These are phyloP conservation scores for Orientallactaga sibirica DNA, from an alignment of 2,797 vertebrate species.

Conservation along the genomic window DNA sequence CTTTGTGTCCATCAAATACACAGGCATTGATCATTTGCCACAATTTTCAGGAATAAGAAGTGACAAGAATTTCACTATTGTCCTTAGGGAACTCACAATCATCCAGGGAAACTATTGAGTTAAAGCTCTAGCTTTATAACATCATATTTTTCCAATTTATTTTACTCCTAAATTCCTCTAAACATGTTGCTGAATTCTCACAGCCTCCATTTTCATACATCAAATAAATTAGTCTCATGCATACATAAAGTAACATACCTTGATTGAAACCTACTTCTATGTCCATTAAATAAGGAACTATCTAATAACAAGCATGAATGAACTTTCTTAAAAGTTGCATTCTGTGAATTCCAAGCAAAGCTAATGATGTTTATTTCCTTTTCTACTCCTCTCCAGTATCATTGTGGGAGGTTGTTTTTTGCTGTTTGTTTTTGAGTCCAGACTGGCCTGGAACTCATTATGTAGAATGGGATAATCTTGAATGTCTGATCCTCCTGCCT, in stretches of 20 bases:
- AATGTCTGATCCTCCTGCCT: too few relatives aligned
- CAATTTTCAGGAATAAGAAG: constrained; percentile 47
- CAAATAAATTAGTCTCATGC: constrained; percentile 38
- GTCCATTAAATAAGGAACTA: background rate
- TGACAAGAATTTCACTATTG: constrained; percentile 47
- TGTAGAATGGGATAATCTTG: too few relatives aligned
- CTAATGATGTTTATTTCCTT: constrained; percentile 3
- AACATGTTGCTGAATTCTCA: constrained; percentile 9
- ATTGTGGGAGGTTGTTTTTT: too few relatives aligned
- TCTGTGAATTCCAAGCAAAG: constrained; percentile 45
- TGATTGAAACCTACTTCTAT: constrained; percentile 10
- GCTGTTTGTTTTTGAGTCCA: too few relatives aligned
- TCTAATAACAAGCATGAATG: background rate
- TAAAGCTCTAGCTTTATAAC: constrained; percentile 20
- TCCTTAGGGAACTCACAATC: constrained; percentile 27
- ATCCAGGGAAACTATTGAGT: constrained; percentile 30
- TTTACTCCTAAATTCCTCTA: constrained; percentile 48
- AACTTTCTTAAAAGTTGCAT: constrained; percentile 6
- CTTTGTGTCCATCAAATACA: constrained; percentile 35
- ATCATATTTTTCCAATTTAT: constrained; percentile 31
- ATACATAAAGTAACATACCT: background rate
- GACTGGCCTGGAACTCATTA: too few relatives aligned
- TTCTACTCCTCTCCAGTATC: background rate
- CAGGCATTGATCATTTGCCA: constrained; percentile 40
- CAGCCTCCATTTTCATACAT: background rate